phyloP scores from a whole-genome alignment of 2,888 invertebrate species.

The Nomada ferruginata region DNA sequence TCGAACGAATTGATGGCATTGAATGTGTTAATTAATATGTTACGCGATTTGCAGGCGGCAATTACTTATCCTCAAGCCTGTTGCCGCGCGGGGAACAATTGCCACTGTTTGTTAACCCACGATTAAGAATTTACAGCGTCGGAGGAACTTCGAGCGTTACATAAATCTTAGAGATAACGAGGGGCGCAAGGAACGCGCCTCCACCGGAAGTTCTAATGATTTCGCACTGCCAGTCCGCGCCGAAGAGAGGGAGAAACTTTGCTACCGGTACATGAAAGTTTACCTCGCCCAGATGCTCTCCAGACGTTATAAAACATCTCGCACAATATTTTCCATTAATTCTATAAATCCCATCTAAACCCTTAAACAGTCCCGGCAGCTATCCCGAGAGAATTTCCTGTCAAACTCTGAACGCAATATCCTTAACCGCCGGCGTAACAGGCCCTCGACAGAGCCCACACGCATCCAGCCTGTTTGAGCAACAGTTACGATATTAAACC shows the following conservation, averaged over 20 bases:
- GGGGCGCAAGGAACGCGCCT: slow-evolving; percentile 4
- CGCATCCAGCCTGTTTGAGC: not conserved
- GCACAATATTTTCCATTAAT: too few relatives aligned
- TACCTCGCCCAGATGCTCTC: not conserved
- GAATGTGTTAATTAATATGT: slow-evolving; percentile 2
- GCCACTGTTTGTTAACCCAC: slow-evolving; percentile 16
- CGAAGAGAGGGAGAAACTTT: not conserved
- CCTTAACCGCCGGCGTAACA: not conserved
- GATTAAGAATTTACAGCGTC: slow-evolving; percentile 17
- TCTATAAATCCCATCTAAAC: not conserved
- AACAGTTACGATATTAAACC: not conserved
- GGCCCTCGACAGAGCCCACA: not conserved
- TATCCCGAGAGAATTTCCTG: not conserved
- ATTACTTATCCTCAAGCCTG: too few relatives aligned
- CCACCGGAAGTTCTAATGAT: slow-evolving; percentile 23
- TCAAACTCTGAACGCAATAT: slow-evolving; percentile 2
- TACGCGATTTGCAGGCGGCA: not conserved
- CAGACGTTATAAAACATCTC: not conserved
- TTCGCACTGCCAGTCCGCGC: not conserved
- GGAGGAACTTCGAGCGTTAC: slow-evolving; percentile 5
- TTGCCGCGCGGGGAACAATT: not conserved
- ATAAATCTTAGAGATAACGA: slow-evolving; percentile 23
- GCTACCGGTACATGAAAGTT: not conserved
- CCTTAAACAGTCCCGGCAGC: not conserved
- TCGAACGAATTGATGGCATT: not conserved